Base-by-base conservation (phyloP, 1,140 invertebrate species). In the Apis laboriosa region DNA sequence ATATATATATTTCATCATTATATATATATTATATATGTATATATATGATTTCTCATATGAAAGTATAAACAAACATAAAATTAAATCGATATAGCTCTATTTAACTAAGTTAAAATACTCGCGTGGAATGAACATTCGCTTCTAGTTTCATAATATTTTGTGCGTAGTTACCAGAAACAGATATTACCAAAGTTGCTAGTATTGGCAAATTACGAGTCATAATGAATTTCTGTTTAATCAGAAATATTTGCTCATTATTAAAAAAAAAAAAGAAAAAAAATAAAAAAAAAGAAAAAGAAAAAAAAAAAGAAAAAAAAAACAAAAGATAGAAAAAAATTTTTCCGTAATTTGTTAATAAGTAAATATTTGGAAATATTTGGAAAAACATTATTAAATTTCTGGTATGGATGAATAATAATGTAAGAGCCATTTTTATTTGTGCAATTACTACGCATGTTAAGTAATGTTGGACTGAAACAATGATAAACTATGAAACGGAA, bases 391-490 rank as follows among this genome's bases (percentile, higher is more conserved):
- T 56, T 58, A n/a, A 67, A 9, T 72, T 58, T 28, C 17, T 34
- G 28, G 49, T 24, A 11, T n/a, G 43, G 19, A 19, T 13, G 21
- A 67, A 21, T 63, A 70, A 28, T 51, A 19, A 34, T 21, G 70
- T 78, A 68, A 84, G 77, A 80, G 82, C 53, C 82, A 84, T 72
- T 58, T 76, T 79, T 34, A 24, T 79, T 58, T 67, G 55, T 64
- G 70, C 63, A 77, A 67, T 53, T 73, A 66, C 49, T 75, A 81
- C 70, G 74, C 82, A 55, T 72, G 56, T 85, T 58, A 81, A 84
- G 61, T 84, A 77, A 85, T 84, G 64, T 87, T 87, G 66, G 82
- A 73, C 66, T 79, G 72, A 77, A 49, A 61, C 28, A 78, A 24
- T 43, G 77, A 78, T 61, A 74, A 82, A 51, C 51, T 28, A 68